Percentiles rank a stretch among this genome's conserved stretches.
These are phyloP conservation scores for Saccostrea cuccullata DNA, from an alignment of 1,140 invertebrate genomes.

Conservation along the genomic window DNA sequence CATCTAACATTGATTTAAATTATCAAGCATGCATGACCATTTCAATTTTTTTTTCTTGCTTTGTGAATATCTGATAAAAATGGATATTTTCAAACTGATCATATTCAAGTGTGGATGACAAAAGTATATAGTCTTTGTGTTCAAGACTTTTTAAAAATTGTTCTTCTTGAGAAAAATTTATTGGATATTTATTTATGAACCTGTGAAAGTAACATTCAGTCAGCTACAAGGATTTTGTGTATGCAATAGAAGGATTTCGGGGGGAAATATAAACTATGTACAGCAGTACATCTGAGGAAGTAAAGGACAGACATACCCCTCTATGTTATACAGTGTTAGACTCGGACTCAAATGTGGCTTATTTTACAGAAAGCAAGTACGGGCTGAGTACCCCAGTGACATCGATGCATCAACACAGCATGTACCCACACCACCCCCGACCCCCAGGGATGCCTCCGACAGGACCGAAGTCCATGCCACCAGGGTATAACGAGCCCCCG, in stretches of 20 bases:
- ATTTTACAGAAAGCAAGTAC: constrained; percentile 57
- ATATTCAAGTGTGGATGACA: constrained; percentile 16
- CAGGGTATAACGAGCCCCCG: constrained; percentile 70
- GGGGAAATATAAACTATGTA: not conserved
- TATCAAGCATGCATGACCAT: constrained; percentile 29
- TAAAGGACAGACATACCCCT: not conserved
- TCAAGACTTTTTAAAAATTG: not conserved
- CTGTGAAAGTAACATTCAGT: not conserved
- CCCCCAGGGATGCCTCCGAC: constrained; percentile 57
- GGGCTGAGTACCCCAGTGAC: constrained; percentile 52
- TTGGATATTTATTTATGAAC: not conserved
- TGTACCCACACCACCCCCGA: constrained; percentile 60
- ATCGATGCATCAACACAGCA: constrained; percentile 67
- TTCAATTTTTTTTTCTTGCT: not conserved
- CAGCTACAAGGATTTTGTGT: not conserved
- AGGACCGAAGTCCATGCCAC: constrained; percentile 56
- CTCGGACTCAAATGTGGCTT: constrained; percentile 6
- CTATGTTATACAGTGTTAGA: not conserved
- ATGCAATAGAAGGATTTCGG: not conserved
- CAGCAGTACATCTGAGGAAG: not conserved
- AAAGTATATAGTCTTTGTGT: constrained; percentile 16
- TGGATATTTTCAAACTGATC: not conserved
- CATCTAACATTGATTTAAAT: constrained; percentile 34
- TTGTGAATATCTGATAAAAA: constrained; percentile 26
- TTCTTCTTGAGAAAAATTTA: not conserved